Evolutionary conservation across 2,797 vertebrate species (phyloP).

Genomic region (Lepus townsendii): DNA sequence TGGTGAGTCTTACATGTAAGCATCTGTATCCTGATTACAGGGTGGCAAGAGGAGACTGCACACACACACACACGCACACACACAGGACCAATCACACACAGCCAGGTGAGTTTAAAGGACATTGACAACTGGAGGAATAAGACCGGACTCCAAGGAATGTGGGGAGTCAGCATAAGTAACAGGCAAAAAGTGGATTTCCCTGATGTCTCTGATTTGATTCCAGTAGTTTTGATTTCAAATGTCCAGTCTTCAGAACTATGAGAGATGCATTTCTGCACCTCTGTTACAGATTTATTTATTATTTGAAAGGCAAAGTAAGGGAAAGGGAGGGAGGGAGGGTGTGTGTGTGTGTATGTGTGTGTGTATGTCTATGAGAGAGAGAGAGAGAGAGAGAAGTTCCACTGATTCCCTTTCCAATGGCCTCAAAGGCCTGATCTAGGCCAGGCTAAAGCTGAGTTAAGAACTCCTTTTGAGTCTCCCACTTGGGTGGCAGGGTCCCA

Average conservation of each 20-base stretch:
- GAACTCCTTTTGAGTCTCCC: too few species aligned
- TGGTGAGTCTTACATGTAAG: background rate
- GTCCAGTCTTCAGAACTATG: background rate
- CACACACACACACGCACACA: background rate
- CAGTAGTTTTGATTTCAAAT: background rate
- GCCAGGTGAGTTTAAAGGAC: background rate
- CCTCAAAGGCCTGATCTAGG: too few species aligned
- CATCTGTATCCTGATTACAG: background rate
- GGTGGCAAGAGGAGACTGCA: background rate
- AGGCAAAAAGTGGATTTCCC: background rate
- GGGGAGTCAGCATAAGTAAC: background rate
- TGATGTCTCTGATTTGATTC: background rate
- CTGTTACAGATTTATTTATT: too few species aligned
- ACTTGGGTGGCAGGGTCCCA: too few species aligned
- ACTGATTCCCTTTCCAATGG: too few species aligned
- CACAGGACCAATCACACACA: background rate
- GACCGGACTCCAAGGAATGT: background rate
- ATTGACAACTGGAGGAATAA: background rate
- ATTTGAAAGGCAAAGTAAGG: too few species aligned
- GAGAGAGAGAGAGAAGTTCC: too few species aligned
- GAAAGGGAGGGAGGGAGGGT: too few species aligned
- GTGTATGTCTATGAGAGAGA: too few species aligned
- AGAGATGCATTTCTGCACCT: background rate
- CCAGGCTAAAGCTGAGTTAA: too few species aligned
- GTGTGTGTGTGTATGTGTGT: too few species aligned